Percentiles rank a stretch among this genome's conserved stretches.
These are phyloP conservation scores for Polymixis lichenea DNA, from an alignment of 2,888 invertebrate genomes.

Conservation along the genomic window DNA sequence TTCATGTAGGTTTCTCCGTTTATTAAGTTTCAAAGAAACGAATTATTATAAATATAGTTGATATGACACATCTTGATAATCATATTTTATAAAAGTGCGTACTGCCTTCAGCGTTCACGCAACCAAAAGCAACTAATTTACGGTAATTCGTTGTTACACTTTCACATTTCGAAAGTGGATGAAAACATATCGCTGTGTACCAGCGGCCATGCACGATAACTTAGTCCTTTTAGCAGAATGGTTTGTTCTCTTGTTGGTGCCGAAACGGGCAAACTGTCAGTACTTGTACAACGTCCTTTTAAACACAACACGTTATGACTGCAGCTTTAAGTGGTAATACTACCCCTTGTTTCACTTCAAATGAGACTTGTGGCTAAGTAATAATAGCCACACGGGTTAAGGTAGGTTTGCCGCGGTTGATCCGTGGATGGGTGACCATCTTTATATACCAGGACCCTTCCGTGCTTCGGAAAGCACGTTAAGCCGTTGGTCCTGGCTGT, in stretches of 20 bases:
- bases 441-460: too few species aligned
- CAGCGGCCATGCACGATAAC: slow-evolving; percentile 18
- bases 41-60: too few species aligned
- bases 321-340: slow-evolving; percentile 1
- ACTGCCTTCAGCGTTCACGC: not conserved
- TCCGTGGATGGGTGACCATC: too few species aligned
- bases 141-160: not conserved
- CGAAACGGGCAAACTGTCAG: slow-evolving; percentile 37
- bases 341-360: slow-evolving; percentile 7
- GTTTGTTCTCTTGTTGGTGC: slow-evolving; percentile 5
- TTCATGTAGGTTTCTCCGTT: not conserved
- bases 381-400: too few species aligned
- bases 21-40: not conserved
- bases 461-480: too few species aligned
- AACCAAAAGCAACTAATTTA: slow-evolving; percentile 2
- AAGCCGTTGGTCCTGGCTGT: too few species aligned
- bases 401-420: too few species aligned
- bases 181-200: slow-evolving; percentile 21
- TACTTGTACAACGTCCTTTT: slow-evolving; percentile 12
- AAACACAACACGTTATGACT: slow-evolving; percentile 42
- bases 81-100: not conserved
- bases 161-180: slow-evolving; percentile 8
- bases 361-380: too few species aligned
- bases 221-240: slow-evolving; percentile 49
- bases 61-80: too few species aligned